phyloP scores from a whole-genome alignment of 2,113 vertebrate species.

The Garra rufa region DNA sequence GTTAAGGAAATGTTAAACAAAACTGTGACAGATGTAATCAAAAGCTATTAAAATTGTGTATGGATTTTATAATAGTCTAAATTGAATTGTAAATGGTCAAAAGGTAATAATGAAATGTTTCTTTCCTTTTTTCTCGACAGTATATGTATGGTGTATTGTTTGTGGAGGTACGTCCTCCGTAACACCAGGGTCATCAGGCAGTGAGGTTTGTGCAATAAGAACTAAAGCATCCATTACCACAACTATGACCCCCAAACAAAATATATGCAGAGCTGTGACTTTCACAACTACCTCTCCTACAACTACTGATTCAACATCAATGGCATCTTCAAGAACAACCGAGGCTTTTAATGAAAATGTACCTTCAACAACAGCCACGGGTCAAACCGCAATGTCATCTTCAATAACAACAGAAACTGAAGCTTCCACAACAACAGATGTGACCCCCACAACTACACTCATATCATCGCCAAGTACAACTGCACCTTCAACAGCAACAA shows the following conservation, averaged over 20 bases:
- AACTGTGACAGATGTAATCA: neutral
- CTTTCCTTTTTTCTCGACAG: neutral
- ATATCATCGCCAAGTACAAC: neutral
- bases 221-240: neutral
- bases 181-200: neutral
- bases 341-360: neutral
- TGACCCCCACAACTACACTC: neutral
- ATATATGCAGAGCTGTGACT: neutral
- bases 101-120: neutral
- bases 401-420: neutral
- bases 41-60: neutral
- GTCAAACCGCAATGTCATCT: neutral
- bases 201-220: neutral
- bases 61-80: neutral
- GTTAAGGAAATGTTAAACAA: neutral
- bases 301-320: neutral
- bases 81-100: neutral
- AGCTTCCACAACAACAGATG: neutral
- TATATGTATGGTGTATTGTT: slow-evolving; percentile 2
- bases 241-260: neutral
- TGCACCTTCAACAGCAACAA: neutral
- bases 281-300: slow-evolving; percentile 1
- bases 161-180: neutral
- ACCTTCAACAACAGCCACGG: neutral
- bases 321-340: neutral